phyloP scores from a whole-genome alignment of 2,797 vertebrate genomes.

The Enteromius treurensis region DNA sequence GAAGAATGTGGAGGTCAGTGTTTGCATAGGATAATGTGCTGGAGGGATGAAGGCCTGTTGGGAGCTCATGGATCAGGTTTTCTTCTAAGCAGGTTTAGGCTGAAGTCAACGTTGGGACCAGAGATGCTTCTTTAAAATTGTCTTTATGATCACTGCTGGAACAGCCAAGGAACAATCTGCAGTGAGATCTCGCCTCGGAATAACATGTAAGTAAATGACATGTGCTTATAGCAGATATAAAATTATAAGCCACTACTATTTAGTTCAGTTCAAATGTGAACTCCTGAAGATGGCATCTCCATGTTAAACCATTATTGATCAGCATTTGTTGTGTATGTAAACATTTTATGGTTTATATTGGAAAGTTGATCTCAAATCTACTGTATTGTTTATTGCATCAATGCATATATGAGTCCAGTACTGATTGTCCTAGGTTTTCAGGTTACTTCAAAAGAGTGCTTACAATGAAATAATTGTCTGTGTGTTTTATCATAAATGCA shows the following conservation, averaged over 20 bases:
- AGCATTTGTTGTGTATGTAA: background rate
- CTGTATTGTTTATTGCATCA: background rate
- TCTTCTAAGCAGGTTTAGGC: constrained; percentile 63
- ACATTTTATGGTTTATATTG: background rate
- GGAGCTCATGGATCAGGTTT: constrained; percentile 71
- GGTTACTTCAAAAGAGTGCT: background rate
- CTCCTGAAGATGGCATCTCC: background rate
- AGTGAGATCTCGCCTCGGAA: constrained; percentile 60
- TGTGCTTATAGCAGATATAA: background rate
- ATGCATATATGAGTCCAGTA: too few relatives aligned
- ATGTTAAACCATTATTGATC: background rate
- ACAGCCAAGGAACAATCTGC: constrained; percentile 64
- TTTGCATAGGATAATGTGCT: constrained; percentile 53
- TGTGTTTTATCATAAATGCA: background rate
- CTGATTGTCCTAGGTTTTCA: background rate
- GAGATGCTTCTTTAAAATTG: constrained; percentile 74
- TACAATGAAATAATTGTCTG: background rate
- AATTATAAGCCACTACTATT: background rate
- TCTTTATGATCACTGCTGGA: constrained; percentile 66
- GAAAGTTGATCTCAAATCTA: background rate
- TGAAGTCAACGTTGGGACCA: constrained; percentile 65
- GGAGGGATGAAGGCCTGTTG: constrained; percentile 66
- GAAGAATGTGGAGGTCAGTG: constrained; percentile 18
- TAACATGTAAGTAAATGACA: constrained; percentile 76
- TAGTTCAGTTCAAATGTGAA: background rate